These are phyloP conservation scores for Apis dorsata DNA, from an alignment of 1,140 invertebrate genomes.

Conservation along the genomic window DNA sequence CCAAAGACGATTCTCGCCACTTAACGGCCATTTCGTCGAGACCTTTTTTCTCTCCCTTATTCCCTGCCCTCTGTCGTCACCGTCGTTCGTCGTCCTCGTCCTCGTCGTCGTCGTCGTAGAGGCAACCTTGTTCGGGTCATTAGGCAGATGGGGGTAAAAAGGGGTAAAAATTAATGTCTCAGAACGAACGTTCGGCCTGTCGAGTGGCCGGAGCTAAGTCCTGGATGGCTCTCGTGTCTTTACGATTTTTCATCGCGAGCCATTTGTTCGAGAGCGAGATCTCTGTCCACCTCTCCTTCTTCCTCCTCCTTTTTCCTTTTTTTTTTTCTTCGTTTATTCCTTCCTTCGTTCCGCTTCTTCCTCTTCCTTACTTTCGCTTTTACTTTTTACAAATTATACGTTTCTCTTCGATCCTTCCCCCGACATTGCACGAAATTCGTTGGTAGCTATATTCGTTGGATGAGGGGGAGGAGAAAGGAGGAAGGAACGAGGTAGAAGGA, in stretches of 20 bases:
- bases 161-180: constrained; percentile 80
- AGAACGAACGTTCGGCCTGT: constrained; percentile 76
- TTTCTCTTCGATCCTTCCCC: neutral
- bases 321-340: too few species aligned
- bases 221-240: constrained; percentile 70
- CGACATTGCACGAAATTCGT: neutral
- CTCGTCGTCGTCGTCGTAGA: constrained; percentile 26
- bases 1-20: constrained; percentile 68
- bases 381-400: constrained; percentile 14
- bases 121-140: constrained; percentile 71
- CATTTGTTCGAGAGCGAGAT: constrained; percentile 68
- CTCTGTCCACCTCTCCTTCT: neutral
- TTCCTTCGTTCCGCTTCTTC: neutral
- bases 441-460: neutral
- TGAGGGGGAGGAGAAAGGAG: too few species aligned
- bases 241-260: constrained; percentile 77
- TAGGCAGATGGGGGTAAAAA: constrained; percentile 76
- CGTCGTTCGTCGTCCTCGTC: constrained; percentile 16
- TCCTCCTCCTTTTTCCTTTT: too few species aligned
- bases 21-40: constrained; percentile 73
- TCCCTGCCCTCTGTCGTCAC: neutral
- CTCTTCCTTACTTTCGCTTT: too few species aligned
- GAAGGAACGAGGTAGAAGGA: neutral
- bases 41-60: constrained; percentile 49
- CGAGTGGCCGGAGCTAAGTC: constrained; percentile 61